Percentiles rank a stretch among this genome's conserved stretches.
Evolutionary conservation across 2,797 vertebrate genomes (phyloP).

Genomic region (Tapera naevia): DNA sequence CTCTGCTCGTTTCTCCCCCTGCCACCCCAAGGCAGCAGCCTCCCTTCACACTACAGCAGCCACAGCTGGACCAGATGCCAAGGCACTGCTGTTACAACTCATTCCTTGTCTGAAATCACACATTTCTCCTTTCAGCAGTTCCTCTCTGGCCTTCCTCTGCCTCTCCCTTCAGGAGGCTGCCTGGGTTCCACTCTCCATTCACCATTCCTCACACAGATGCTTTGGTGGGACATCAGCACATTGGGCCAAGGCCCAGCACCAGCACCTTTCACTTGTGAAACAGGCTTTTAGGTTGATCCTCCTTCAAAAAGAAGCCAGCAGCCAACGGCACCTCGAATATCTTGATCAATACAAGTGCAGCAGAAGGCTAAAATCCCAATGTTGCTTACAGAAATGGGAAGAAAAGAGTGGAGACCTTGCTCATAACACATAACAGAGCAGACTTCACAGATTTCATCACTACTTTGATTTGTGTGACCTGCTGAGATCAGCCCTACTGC

Average conservation of each 20-base stretch:
- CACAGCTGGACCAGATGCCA: background rate
- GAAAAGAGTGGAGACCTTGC: background rate
- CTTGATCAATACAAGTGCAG: background rate
- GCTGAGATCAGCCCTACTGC: background rate
- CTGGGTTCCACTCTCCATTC: background rate
- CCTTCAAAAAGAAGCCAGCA: background rate
- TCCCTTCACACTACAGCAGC: background rate
- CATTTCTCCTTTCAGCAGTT: background rate
- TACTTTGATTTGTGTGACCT: background rate
- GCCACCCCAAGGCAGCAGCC: background rate
- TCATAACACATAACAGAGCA: fast-evolving
- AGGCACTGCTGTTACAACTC: background rate
- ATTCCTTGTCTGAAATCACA: background rate
- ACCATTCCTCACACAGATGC: background rate
- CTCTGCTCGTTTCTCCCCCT: background rate
- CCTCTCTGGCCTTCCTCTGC: background rate
- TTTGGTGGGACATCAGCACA: background rate
- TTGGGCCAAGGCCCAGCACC: background rate
- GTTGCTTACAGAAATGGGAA: background rate
- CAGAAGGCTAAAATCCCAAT: background rate
- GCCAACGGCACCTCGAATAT: fast-evolving
- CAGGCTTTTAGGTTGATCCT: background rate
- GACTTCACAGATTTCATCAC: fast-evolving
- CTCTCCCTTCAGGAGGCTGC: background rate
- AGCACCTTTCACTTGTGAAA: background rate